Evolutionary conservation across 2,888 invertebrate species (phyloP), one percentile per base, ranked within the genome.

Genomic region (Drosophila infuscata): DNA sequence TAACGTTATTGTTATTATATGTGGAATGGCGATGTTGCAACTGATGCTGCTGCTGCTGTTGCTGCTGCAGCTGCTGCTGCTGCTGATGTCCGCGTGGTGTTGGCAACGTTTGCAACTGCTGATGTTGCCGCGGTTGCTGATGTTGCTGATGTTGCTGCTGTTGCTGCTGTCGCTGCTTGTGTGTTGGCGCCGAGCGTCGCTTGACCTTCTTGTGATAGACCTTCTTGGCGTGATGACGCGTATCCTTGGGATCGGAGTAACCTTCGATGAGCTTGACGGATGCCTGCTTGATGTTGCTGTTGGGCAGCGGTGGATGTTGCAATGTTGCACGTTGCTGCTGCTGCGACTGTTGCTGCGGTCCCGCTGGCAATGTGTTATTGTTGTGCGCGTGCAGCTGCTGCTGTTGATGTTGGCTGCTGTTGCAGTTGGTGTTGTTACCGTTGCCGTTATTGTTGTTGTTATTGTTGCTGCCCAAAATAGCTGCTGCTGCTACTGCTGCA

Each of bases 171-270:
- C 81, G 84, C 1, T 88, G 83, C 61, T 87, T 91, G 70, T 91
- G 91, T 0, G 70, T 25, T 7, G 83, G 63, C 17, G 83, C 82
- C 52, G 81, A 70, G 46, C 92, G 92, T 60, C 91, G 83, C 59
- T 93, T 92, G 68, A 83, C 90, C 81, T 92, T 92, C 79, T 93
- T 93, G 76, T 92, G 93, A 60, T 92, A 92, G 66, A 92, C 92
- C 83, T 93, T 92, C 83, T 92, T 92, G 83, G 29, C 29, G 52
- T 81, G 74, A 3, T 91, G 91, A 60, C 92, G 92, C 35, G 92
- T 91, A 68, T 93, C 93, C 82, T 93, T 93, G 36, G 93, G 93
- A 85, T 93, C 93, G 20, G 93, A 93, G 63, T 93, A 93, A 59
- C 93, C 93, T 79, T 93, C 93, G 79, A 93, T 91, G 60, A 93